Evolutionary conservation across 2,888 invertebrate species (phyloP).

Genomic region (Colostygia pectinataria): DNA sequence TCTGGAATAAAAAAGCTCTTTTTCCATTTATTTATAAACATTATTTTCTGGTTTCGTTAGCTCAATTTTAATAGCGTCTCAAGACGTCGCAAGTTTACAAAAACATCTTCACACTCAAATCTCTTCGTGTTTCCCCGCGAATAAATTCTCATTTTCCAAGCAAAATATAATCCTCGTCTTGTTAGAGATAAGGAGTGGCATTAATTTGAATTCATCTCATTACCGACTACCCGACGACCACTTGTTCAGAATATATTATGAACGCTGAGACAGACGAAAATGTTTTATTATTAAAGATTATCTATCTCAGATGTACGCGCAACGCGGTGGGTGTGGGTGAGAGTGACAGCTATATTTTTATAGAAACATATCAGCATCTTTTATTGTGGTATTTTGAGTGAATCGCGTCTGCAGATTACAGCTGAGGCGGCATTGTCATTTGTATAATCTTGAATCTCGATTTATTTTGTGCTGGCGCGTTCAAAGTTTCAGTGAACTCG

Average conservation of each 20-base stretch:
- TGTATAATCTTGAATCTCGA: conserved; percentile 10
- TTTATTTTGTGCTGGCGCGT: conserved; percentile 5
- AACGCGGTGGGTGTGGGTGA: conserved; percentile 17
- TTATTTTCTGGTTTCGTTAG: conserved; percentile 4
- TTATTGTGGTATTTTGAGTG: conserved; percentile 28
- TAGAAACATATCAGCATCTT: conserved; percentile 19
- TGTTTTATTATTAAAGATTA: conserved; percentile 48
- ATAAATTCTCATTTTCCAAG: conserved; percentile 54
- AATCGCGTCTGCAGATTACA: conserved; percentile 23
- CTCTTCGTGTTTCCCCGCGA: conserved; percentile 45
- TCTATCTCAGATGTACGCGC: conserved; percentile 27
- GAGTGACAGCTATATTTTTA: conserved; percentile 28
- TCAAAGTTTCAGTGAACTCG: conserved; percentile 2
- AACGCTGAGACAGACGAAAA: conserved; percentile 49
- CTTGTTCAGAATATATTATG: conserved; percentile 56
- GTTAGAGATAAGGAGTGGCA: conserved; percentile 54
- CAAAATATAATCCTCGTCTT: conserved; percentile 54
- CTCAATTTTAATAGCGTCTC: conserved; percentile 6
- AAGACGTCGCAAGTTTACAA: conserved; percentile 13
- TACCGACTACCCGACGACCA: conserved; percentile 48
- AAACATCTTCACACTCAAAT: conserved; percentile 34
- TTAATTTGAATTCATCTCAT: conserved; percentile 60
- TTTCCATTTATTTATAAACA: neutral
- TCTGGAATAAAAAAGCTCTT: neutral
- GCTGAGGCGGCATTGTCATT: conserved; percentile 17